phyloP scores from a whole-genome alignment of 2,113 vertebrate genomes.

The Coturnix japonica region DNA sequence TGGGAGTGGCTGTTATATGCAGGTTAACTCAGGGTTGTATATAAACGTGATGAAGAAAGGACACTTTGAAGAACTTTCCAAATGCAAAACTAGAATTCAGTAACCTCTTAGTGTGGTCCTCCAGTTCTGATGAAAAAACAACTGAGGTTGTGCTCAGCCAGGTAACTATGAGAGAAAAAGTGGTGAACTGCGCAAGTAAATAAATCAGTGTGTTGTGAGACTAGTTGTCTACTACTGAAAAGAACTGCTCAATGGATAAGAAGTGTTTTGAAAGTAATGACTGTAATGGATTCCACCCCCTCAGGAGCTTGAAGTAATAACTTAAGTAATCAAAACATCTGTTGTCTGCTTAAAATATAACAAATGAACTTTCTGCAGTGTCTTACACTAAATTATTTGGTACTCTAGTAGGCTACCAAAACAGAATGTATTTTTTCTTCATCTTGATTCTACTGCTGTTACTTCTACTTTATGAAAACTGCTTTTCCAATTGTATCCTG shows the following conservation, averaged over 20 bases:
- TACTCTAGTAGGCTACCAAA: background rate
- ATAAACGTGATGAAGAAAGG: background rate
- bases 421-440: background rate
- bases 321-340: background rate
- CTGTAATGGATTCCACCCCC: background rate
- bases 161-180: background rate
- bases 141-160: background rate
- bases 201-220: background rate
- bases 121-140: background rate
- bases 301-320: background rate
- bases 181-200: background rate
- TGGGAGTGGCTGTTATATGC: background rate
- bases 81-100: background rate
- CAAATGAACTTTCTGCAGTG: background rate
- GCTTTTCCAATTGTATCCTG: background rate
- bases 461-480: background rate
- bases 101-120: accelerated
- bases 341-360: background rate
- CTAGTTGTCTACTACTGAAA: background rate
- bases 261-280: background rate
- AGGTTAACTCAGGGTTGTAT: background rate
- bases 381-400: background rate
- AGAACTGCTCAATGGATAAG: background rate
- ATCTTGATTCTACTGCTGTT: background rate
- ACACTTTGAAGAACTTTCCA: background rate